Evolutionary conservation across 2,113 vertebrate species (phyloP).

Genomic region (Phyllopteryx taeniolatus): DNA sequence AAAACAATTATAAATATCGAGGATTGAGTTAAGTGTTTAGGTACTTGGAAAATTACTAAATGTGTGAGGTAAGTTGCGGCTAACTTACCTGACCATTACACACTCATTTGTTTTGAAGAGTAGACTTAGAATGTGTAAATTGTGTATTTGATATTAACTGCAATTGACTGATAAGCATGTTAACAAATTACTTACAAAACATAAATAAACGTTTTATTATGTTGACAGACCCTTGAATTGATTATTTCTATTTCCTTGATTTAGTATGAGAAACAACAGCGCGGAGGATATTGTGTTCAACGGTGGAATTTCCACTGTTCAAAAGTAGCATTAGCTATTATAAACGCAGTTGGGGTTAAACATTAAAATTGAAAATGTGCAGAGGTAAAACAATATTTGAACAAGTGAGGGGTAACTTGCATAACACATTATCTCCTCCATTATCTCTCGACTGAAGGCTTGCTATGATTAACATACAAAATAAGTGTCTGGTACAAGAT

Average conservation of each 20-base stretch:
- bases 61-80: background rate
- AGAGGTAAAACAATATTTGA: conserved; percentile 18
- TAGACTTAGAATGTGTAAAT: too few relatives aligned
- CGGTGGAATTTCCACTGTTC: background rate
- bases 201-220: background rate
- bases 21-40: background rate
- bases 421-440: conserved; percentile 35
- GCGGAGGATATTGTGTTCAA: background rate
- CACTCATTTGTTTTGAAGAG: background rate
- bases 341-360: background rate
- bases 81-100: background rate
- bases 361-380: conserved; percentile 10
- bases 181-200: background rate
- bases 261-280: background rate
- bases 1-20: background rate
- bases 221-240: background rate
- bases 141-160: background rate
- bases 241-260: background rate
- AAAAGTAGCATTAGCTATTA: background rate
- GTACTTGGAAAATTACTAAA: background rate
- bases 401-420: conserved; percentile 29
- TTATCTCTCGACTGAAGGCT: conserved; percentile 30
- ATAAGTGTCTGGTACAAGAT: conserved; percentile 31
- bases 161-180: background rate
- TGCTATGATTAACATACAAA: conserved; percentile 44